Conservation (phyloP, 2,888 invertebrate genomes). For the Conistra vaccinii region DNA sequence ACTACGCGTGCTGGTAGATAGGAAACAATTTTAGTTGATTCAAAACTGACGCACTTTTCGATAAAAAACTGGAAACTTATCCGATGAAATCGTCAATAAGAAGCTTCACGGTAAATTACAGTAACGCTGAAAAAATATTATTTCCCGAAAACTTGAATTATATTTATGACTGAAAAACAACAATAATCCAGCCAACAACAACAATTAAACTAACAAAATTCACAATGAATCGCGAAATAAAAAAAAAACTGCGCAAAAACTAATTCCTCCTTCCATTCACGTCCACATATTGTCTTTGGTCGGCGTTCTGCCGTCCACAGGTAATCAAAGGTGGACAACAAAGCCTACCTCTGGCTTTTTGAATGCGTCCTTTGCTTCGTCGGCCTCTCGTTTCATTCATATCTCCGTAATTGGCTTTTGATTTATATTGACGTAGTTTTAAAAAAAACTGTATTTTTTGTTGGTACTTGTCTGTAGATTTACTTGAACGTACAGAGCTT, state of each 20-base stretch:
- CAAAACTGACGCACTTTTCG: too few relatives aligned
- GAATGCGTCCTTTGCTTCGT: conserved; percentile 80
- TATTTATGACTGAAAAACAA: neutral
- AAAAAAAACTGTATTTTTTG: conserved; percentile 10
- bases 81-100: neutral
- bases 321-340: conserved; percentile 89
- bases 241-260: conserved; percentile 65
- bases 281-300: conserved; percentile 76
- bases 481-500: neutral
- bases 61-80: neutral
- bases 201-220: conserved; percentile 55
- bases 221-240: conserved; percentile 48
- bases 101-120: neutral
- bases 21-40: neutral
- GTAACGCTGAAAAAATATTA: fast-evolving
- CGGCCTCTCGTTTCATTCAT: conserved; percentile 79
- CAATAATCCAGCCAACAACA: conserved; percentile 13
- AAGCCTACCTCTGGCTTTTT: conserved; percentile 86
- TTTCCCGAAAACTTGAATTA: neutral
- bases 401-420: conserved; percentile 87
- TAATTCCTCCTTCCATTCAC: conserved; percentile 72
- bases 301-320: conserved; percentile 73
- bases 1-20: too few relatives aligned
- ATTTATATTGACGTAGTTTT: conserved; percentile 76
- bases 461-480: conserved; percentile 1